phyloP scores from a whole-genome alignment of 2,888 invertebrate genomes.

The Timema podura region DNA sequence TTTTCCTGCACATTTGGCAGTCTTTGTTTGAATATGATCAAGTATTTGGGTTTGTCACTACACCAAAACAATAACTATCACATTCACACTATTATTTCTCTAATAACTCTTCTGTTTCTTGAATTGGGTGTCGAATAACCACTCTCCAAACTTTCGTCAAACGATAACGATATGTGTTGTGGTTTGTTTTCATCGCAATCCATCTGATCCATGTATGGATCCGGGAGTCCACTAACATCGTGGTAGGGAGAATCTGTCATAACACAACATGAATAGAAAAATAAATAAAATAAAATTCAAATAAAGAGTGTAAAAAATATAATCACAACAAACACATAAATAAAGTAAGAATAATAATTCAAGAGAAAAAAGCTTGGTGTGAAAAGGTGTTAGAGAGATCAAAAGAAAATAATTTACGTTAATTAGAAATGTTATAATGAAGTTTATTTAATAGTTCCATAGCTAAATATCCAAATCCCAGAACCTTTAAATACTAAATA shows the following conservation, averaged over 20 bases:
- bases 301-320: not conserved
- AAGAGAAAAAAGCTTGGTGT: not conserved
- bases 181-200: constrained; percentile 72
- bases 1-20: too few relatives aligned
- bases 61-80: not conserved
- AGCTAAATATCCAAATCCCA: too few relatives aligned
- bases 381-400: not conserved
- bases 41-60: too few relatives aligned
- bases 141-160: constrained; percentile 90
- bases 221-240: constrained; percentile 88
- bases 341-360: not conserved
- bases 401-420: not conserved
- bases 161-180: constrained; percentile 81
- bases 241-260: constrained; percentile 84
- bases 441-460: too few relatives aligned
- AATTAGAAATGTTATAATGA: too few relatives aligned
- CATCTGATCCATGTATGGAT: constrained; percentile 78
- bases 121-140: constrained; percentile 94
- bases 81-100: constrained; percentile 85
- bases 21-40: too few relatives aligned
- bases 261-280: constrained; percentile 28
- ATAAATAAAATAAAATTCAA: too few relatives aligned
- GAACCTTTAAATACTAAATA: too few relatives aligned
- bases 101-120: constrained; percentile 84
- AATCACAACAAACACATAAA: not conserved